A percentile compares a stretch with the other conserved stretches of the same genome.
Evolutionary conservation across 2,797 vertebrate species (phyloP).

Genomic region (Mormyrus hasselquistii): DNA sequence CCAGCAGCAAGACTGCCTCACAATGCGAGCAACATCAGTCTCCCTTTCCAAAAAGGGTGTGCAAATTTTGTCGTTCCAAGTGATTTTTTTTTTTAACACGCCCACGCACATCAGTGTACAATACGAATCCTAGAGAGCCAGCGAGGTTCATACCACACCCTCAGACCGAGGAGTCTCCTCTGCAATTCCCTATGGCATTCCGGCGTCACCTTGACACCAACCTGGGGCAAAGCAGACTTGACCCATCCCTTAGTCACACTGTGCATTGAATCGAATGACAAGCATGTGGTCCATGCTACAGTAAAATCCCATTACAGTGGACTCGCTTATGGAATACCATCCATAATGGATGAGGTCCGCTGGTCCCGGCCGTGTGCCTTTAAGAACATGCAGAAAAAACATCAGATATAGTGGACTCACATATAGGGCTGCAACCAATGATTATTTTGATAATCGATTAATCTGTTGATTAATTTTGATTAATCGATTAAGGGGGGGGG

Average conservation of each 20-base stretch:
- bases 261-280: not conserved
- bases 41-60: not conserved
- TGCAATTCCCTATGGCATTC: not conserved
- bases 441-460: too few species aligned
- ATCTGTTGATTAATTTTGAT: too few species aligned
- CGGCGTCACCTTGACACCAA: not conserved
- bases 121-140: not conserved
- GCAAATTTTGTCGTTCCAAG: not conserved
- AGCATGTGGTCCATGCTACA: not conserved
- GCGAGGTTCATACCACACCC: not conserved
- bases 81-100: not conserved
- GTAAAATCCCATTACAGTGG: too few species aligned
- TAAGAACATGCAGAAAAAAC: too few species aligned
- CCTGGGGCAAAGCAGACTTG: not conserved
- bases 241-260: not conserved
- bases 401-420: too few species aligned
- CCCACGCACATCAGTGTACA: not conserved
- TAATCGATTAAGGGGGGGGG: too few species aligned
- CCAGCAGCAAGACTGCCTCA: not conserved
- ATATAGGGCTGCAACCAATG: too few species aligned
- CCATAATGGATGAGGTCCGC: too few species aligned
- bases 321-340: too few species aligned
- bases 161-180: not conserved
- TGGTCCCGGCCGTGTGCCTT: too few species aligned
- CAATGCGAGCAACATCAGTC: not conserved